A percentile compares a stretch with the other conserved stretches of the same genome.
Conservation (phyloP, 2,888 invertebrate genomes). For the Idaea aversata region DNA sequence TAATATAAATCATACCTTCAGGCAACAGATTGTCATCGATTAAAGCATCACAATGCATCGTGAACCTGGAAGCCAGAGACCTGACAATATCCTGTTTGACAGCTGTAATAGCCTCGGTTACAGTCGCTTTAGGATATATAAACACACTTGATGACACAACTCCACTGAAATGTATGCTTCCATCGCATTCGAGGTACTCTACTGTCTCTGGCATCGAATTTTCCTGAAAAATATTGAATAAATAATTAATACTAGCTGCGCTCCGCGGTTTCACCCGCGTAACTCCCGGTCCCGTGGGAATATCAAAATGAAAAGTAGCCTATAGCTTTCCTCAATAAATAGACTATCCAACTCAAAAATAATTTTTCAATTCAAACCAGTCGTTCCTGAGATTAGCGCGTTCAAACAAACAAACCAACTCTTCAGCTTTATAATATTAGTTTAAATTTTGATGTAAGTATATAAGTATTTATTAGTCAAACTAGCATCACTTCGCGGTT, state of each 20-base stretch:
- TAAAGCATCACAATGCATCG: conserved; percentile 95
- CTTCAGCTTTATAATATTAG: no score
- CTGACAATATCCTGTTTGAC: conserved; percentile 92
- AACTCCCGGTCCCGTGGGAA: no score
- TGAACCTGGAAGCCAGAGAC: conserved; percentile 91
- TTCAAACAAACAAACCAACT: no score
- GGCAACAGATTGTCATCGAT: conserved; percentile 88
- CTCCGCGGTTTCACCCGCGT: no score
- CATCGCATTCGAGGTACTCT: conserved; percentile 80
- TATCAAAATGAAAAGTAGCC: no score
- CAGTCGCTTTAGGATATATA: conserved; percentile 87
- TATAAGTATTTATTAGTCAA: no score
- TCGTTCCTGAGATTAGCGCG: no score
- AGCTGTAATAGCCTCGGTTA: conserved; percentile 85
- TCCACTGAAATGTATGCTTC: conserved; percentile 87
- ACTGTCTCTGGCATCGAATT: conserved; percentile 69
- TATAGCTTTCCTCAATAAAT: no score
- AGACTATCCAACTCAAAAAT: no score
- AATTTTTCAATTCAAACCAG: no score
- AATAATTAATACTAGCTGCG: not conserved
- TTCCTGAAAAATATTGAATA: conserved; percentile 54
- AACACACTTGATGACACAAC: conserved; percentile 88
- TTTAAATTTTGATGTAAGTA: no score
- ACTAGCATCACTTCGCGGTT: not conserved
- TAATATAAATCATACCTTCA: conserved; percentile 75